Base-by-base conservation (phyloP, 2,888 invertebrate species). In the Drosophila mayaguana region DNA sequence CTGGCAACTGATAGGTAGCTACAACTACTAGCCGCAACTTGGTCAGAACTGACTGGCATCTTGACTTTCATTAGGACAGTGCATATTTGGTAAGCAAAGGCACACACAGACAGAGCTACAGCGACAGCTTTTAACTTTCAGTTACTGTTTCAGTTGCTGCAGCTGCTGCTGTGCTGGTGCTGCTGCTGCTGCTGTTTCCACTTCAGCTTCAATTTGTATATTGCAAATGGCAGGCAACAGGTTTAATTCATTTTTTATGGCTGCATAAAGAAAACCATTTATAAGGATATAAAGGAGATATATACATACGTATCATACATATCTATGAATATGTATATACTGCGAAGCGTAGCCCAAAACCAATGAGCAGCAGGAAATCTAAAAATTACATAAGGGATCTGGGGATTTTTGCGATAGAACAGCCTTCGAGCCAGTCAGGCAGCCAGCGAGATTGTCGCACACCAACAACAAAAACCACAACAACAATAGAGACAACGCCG, bases 351-450 rank as follows among this genome's bases (percentile, higher is more conserved):
- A 38, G 46, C 59, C 46, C 38, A 60, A 74, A 66, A 67, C 73
- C 78, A 81, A 76, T 70, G 79, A 77, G 77, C 65, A 83, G 82
- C 72, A 75, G 80, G 79, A 89, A 91, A 90, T 88, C 86, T 90
- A 89, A 90, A 92, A 92, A 92, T 92, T 92, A 92, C 92, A 90
- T 92, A 88, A 90, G 92, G 92, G 92, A 92, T 87, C 83, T 72
- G 72, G 92, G 91, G 92, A 86, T 78, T 89, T 83, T 81, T 77
- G 48, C 72, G 74, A 80, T 75, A 66, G 72, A 74, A 80, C 60
- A 63, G 75, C 65, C 80, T 77, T 69, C 48, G 48, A 46, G 46
- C 16, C 46, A 46, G 16, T 8, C 45, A 45, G 43, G 12, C 43
- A 48, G 36, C 25, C 54, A 60, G 62, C 56, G 60, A 72, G 72